These are phyloP conservation scores for Actinemys pallida DNA, from an alignment of 2,113 vertebrate genomes.

Conservation along the genomic window DNA sequence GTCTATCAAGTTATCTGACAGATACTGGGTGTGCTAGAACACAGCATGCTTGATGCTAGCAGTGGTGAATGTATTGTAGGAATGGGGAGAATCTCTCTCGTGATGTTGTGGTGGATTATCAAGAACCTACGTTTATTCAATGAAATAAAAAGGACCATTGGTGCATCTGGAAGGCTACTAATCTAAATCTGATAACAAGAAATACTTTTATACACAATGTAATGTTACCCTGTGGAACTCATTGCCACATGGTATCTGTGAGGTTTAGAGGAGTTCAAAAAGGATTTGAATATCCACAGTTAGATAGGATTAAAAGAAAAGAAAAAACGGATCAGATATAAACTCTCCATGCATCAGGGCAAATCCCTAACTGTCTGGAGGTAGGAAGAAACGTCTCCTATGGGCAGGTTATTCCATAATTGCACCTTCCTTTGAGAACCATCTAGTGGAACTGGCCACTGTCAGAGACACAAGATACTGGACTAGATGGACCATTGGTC, in stretches of 20 bases:
- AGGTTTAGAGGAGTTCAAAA: background rate
- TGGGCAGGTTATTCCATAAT: background rate
- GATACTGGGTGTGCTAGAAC: no score
- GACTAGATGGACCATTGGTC: background rate
- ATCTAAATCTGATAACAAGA: background rate
- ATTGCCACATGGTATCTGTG: no score
- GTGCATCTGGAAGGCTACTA: background rate
- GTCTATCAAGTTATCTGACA: background rate
- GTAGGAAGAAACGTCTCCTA: background rate
- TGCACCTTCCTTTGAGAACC: accelerated
- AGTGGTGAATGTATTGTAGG: background rate
- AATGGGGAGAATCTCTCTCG: accelerated
- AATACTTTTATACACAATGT: background rate
- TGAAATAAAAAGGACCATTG: background rate
- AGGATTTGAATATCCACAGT: background rate
- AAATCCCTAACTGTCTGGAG: background rate
- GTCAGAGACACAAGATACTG: accelerated
- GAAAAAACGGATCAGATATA: background rate
- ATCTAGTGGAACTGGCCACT: background rate
- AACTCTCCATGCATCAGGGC: accelerated
- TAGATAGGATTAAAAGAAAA: no score
- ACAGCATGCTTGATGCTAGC: no score
- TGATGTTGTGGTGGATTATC: background rate
- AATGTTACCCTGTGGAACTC: background rate
- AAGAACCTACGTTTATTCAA: background rate